Percentiles rank a stretch among this genome's conserved stretches.
phyloP scores from a whole-genome alignment of 1,140 invertebrate species.

The Zeugodacus cucurbitae region DNA sequence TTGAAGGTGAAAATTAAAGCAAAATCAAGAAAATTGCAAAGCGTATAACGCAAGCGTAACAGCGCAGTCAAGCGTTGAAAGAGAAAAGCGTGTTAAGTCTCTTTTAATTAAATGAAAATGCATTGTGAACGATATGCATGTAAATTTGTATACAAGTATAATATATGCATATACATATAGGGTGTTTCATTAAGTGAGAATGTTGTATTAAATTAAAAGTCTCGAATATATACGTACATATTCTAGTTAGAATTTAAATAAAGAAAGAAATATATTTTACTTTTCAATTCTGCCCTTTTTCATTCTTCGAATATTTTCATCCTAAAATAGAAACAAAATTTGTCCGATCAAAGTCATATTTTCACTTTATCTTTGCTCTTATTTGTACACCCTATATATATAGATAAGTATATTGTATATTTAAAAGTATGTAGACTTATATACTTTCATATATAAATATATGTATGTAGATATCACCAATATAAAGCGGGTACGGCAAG shows the following conservation, averaged over 20 bases:
- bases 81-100: constrained; percentile 24
- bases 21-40: background rate
- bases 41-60: background rate
- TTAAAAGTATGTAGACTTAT: background rate
- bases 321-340: no score
- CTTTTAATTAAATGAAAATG: constrained; percentile 33
- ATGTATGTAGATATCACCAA: background rate
- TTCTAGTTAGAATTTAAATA: no score
- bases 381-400: no score
- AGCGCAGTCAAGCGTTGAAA: background rate
- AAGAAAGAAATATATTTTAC: no score
- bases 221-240: no score
- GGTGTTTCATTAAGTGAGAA: background rate
- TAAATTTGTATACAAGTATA: background rate
- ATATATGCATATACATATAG: background rate
- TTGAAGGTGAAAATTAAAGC: background rate
- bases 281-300: no score
- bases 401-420: background rate
- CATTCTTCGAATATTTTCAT: no score
- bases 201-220: no score
- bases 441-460: no score
- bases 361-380: no score
- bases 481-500: background rate
- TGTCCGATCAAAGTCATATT: no score
- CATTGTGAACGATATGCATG: background rate